Base-by-base conservation (phyloP, 2,113 vertebrate genomes). In the Ctenodactylus gundi region DNA sequence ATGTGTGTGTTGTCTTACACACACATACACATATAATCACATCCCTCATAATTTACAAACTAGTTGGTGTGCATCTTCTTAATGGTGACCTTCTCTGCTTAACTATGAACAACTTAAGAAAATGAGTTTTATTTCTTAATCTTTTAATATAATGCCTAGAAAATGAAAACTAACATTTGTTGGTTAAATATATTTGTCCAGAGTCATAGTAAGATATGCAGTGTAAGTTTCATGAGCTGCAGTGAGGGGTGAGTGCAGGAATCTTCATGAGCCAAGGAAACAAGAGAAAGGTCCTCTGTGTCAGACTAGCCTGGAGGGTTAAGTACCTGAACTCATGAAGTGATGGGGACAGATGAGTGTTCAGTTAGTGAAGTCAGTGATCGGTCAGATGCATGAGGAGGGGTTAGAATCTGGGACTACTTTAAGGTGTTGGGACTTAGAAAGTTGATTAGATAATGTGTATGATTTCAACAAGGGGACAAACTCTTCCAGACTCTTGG, bases 151-250 rank as follows among this genome's bases (percentile, higher is more conserved):
- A 88, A 10, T 88, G 57, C 36, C 68, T 85, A 87, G 77, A 73
- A 86, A 88, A 73, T 77, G 58, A 86, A 55, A 80, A 17, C 73
- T 68, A 77, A 67, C 10, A 4, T 49, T 73, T 91, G 68, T 62
- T 88, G 62, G 49, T 68, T 86, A 73, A 75, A 67, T 55, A 36
- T 27, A 65, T 96, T 87, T 90, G 12, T 76, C 83, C 51, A 36
- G 36, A 29, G 49, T 80, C 87, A 27, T 2, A 5, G 51, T 64
- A 23, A 73, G 5, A 36, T 67, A 13, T 77, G n/a, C 2, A 46
- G 12, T 60, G 75, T 53, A 85, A 64, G 23, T 10, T 44, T 84
- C 10, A 15, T 21, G 67, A 44, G 29, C 49, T 31, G 65, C 31
- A 88, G 27, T 39, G 49, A 88, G 44, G 2, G 8, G 0, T 65